phyloP scores from a whole-genome alignment of 1,140 invertebrate species.

The Bombus huntii region DNA sequence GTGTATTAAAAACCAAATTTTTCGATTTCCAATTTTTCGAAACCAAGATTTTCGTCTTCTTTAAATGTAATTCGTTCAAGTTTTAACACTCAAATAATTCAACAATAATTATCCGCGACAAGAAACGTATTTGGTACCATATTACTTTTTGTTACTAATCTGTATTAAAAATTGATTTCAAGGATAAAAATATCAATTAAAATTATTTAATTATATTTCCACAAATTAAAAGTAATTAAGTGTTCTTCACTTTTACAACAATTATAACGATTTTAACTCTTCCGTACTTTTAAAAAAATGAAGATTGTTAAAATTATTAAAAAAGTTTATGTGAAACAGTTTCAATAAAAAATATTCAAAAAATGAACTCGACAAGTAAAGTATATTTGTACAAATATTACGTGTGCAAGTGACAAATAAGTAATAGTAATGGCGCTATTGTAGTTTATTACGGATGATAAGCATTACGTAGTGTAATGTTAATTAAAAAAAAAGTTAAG shows the following conservation, averaged over 20 bases:
- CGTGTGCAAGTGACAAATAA: neutral
- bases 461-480: neutral
- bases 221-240: neutral
- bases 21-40: too few relatives aligned
- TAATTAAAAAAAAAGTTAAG: neutral
- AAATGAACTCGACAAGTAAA: too few relatives aligned
- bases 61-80: too few relatives aligned
- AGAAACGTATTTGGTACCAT: neutral
- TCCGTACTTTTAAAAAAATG: neutral
- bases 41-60: neutral
- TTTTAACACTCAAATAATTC: neutral
- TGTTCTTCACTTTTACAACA: neutral
- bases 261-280: too few relatives aligned
- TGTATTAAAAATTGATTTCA: too few relatives aligned
- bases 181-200: neutral
- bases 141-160: neutral
- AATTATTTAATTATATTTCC: neutral
- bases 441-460: neutral
- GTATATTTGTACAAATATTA: too few relatives aligned
- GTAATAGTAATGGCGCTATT: constrained; percentile 2
- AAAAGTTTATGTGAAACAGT: neutral
- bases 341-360: neutral
- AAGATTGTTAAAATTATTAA: neutral
- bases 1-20: neutral
- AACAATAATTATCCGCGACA: neutral